Conservation (phyloP, 2,113 vertebrate species). For the Stercorarius parasiticus region DNA sequence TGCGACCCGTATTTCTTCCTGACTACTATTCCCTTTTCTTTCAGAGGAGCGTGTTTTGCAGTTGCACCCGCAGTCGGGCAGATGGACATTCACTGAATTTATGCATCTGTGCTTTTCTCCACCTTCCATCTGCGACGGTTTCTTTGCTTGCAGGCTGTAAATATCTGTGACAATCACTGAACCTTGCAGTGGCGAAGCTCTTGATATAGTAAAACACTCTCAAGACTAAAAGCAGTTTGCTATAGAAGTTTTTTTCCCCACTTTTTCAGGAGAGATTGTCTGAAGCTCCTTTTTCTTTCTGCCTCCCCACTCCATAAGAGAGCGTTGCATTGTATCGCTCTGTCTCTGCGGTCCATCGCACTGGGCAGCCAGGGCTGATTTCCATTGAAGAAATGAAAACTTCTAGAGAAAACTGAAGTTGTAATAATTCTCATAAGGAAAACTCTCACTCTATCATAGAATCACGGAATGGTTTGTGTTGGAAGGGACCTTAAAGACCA, state of each 20-base stretch:
- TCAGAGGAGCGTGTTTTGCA: not conserved
- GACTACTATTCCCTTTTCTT: not conserved
- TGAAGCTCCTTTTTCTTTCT: not conserved
- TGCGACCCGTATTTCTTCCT: not conserved
- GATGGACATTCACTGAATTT: not conserved
- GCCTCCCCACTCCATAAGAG: not conserved
- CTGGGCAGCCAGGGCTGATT: not conserved
- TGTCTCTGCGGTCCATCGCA: rapidly evolving
- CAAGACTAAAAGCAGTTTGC: not conserved
- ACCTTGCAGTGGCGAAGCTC: not conserved
- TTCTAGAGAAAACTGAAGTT: not conserved
- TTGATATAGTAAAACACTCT: not conserved
- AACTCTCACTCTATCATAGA: not conserved
- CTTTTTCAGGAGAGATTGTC: not conserved
- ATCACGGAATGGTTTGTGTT: not conserved
- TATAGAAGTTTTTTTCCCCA: no score
- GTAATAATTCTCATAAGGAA: not conserved
- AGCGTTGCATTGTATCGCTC: rapidly evolving
- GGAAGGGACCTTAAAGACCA: not conserved
- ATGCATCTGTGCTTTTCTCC: not conserved
- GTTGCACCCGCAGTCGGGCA: not conserved
- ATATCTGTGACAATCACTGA: not conserved
- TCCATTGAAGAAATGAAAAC: not conserved
- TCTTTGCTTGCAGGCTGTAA: not conserved
- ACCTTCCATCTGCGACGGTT: not conserved